Conservation (phyloP, 2,888 invertebrate genomes). For the Cotesia congregata region DNA sequence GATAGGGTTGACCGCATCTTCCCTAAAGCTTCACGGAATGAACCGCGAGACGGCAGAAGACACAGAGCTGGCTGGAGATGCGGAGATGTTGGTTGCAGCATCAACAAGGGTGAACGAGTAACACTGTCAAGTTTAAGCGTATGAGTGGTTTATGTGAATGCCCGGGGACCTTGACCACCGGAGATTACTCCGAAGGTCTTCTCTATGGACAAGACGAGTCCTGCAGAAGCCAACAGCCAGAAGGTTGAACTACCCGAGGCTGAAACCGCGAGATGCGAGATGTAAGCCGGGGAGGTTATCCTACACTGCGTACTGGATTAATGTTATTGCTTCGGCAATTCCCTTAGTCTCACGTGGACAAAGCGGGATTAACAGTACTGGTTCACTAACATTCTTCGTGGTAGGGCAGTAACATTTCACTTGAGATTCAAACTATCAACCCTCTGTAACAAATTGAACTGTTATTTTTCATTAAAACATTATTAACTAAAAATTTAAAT, state of each 20-base stretch:
- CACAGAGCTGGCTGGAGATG: conserved; percentile 50
- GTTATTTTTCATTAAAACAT: no score
- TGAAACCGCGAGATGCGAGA: conserved; percentile 50
- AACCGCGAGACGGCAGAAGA: conserved; percentile 60
- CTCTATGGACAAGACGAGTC: conserved; percentile 27
- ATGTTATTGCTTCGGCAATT: conserved; percentile 66
- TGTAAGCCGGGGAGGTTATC: conserved; percentile 33
- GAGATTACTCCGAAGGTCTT: conserved; percentile 62
- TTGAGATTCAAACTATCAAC: conserved; percentile 1
- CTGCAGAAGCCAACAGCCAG: neutral
- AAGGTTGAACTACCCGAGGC: neutral
- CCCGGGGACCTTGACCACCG: conserved; percentile 62
- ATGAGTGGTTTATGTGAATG: conserved; percentile 55
- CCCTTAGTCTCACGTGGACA: conserved; percentile 53
- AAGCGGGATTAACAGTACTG: conserved; percentile 53
- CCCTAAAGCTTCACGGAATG: conserved; percentile 52
- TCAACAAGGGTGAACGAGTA: conserved; percentile 45
- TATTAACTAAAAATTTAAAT: no score
- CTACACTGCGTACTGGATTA: conserved; percentile 61
- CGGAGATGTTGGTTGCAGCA: conserved; percentile 68
- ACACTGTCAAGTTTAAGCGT: conserved; percentile 40
- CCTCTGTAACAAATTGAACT: neutral
- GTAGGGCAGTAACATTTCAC: conserved; percentile 18
- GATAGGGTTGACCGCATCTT: conserved; percentile 61
- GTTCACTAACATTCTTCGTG: conserved; percentile 14